Base-by-base conservation (phyloP, 2,113 vertebrate genomes). In the Oryzias woworae region DNA sequence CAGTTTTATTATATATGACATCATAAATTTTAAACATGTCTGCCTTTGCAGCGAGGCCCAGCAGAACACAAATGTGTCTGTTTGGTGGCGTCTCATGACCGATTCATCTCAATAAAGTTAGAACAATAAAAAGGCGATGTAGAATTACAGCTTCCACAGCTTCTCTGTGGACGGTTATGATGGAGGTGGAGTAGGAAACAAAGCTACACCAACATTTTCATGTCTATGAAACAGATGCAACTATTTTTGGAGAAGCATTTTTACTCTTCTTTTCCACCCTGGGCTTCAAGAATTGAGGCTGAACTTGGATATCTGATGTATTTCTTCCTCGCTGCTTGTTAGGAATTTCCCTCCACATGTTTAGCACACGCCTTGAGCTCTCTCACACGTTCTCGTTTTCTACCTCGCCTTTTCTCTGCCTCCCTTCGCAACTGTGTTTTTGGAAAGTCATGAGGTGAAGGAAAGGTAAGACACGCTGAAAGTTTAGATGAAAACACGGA, bases 271-370 rank as follows among this genome's bases (percentile, higher is more conserved):
- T 58, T 64, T 63, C 48, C 55, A 60, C 46, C 71, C 26, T 64
- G 63, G 65, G 75, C 60, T 49, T 79, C 80, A 82, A 60, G 64
- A 77, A 45, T 77, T 73, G 17, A 62, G 62, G 70, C 71, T 82
- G 66, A 84, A 83, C 88, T 82, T 81, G 77, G 88, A 86, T 87
- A 81, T 75, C 77, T 73, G 57, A 66, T 75, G 69, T 67, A 70
- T 87, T 86, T 83, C 72, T 85, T 88, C 83, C 72, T 73, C 60
- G 75, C 80, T 64, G 72, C 74, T 87, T 13, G 16, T 92, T 89
- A 92, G 84, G 81, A 88, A 82, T 92, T 85, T 87, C 90, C 90
- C 90, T 90, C 90, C 78, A 87, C 79, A 91, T 90, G 85, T 90
- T 90, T 89, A 74, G 90, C 89, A 89, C 82, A 86, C 85, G 47